Evolutionary conservation across 2,888 invertebrate genomes (phyloP).

Genomic region (Machimus atricapillus): DNA sequence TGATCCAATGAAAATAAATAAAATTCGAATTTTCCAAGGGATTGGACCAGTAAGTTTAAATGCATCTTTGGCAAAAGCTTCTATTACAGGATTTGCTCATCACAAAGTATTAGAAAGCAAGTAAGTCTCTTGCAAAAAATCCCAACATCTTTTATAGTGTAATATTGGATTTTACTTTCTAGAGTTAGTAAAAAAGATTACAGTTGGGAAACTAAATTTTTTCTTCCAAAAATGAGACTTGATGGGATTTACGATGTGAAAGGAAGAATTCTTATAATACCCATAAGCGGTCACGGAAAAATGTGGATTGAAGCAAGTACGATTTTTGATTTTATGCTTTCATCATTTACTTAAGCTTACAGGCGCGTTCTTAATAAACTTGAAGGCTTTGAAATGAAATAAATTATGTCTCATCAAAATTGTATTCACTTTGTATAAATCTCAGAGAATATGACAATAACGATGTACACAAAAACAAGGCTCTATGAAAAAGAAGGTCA

Average conservation of each 20-base stretch:
- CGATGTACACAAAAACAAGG: constrained; percentile 69
- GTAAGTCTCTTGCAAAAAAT: constrained; percentile 57
- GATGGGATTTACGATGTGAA: constrained; percentile 72
- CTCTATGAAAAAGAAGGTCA: constrained; percentile 69
- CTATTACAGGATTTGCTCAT: constrained; percentile 69
- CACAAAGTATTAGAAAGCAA: constrained; percentile 68
- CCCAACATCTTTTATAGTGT: background rate
- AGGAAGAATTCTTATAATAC: constrained; percentile 72
- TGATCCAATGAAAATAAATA: constrained; percentile 70
- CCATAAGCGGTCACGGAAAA: constrained; percentile 69
- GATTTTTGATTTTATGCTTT: background rate
- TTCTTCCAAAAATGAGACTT: constrained; percentile 70
- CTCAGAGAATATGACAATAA: constrained; percentile 71
- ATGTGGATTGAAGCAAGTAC: constrained; percentile 77
- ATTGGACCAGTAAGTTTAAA: constrained; percentile 73
- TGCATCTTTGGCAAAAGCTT: constrained; percentile 70
- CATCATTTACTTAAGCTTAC: background rate
- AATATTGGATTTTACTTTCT: constrained; percentile 39
- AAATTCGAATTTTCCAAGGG: constrained; percentile 71
- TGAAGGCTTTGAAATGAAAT: too few species aligned
- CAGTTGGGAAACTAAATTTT: constrained; percentile 70
- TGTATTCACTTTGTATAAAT: constrained; percentile 47
- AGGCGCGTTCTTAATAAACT: too few species aligned
- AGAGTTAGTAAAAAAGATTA: constrained; percentile 72
- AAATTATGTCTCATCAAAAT: too few species aligned